These are phyloP conservation scores for Sebastes goodei DNA, from an alignment of 2,797 vertebrate species.

Conservation along the genomic window DNA sequence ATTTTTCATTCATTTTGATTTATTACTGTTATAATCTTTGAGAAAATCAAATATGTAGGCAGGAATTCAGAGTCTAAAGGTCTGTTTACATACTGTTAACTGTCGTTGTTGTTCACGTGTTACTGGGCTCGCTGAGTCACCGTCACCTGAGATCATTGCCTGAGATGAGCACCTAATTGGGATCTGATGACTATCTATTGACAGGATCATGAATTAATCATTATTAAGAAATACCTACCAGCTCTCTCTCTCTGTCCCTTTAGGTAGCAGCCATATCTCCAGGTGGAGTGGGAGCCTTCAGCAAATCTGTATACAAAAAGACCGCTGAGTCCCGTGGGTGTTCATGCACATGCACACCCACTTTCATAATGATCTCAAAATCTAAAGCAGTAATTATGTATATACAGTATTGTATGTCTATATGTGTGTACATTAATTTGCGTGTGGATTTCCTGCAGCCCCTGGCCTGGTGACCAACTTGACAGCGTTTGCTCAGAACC, in stretches of 20 bases:
- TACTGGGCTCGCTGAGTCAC: not conserved
- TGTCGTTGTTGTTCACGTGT: slow-evolving; percentile 1
- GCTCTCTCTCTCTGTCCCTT: slow-evolving; percentile 34
- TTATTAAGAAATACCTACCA: not conserved
- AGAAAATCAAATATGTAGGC: not conserved
- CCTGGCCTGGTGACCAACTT: slow-evolving; percentile 96
- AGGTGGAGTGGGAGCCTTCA: slow-evolving; percentile 89
- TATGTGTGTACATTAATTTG: not conserved
- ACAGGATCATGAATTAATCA: slow-evolving; percentile 39
- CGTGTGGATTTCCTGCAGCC: slow-evolving; percentile 78
- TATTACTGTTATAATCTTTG: not conserved
- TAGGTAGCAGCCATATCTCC: slow-evolving; percentile 92
- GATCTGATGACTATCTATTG: slow-evolving; percentile 30
- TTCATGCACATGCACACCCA: slow-evolving; percentile 9
- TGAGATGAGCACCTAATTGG: slow-evolving; percentile 11
- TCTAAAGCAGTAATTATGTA: not conserved
- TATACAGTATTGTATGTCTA: not conserved
- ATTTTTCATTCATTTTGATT: not conserved
- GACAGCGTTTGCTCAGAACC: slow-evolving; percentile 90
- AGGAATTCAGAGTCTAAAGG: not conserved
- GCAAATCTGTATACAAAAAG: slow-evolving; percentile 91
- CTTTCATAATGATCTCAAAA: not conserved
- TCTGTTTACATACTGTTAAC: not conserved
- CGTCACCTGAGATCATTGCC: slow-evolving; percentile 3
- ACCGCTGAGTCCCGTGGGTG: slow-evolving; percentile 94